A percentile compares a stretch with the other conserved stretches of the same genome.
phyloP scores from a whole-genome alignment of 2,888 invertebrate genomes.

The Maniola hyperantus region DNA sequence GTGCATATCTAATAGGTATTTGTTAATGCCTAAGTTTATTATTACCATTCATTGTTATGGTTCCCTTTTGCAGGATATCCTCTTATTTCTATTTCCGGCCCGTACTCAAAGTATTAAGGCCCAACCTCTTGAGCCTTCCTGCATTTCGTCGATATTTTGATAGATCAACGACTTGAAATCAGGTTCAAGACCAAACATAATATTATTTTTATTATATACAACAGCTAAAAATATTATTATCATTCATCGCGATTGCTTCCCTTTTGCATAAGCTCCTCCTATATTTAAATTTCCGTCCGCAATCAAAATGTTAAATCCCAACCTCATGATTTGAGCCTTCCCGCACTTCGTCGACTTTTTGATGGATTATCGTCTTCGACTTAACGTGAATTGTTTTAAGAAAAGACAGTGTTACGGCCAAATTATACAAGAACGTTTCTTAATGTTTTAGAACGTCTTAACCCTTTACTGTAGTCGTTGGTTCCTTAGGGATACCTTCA shows the following conservation, averaged over 20 bases:
- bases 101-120: conserved; percentile 9
- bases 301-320: conserved; percentile 15
- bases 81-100: conserved; percentile 1
- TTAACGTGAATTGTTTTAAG: conserved; percentile 13
- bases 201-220: no score
- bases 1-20: no score
- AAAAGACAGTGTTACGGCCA: background rate
- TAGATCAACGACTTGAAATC: background rate
- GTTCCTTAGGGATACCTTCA: no score
- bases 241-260: conserved; percentile 1
- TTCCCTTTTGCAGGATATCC: background rate
- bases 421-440: background rate
- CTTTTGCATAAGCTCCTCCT: background rate
- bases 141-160: conserved; percentile 10
- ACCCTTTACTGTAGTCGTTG: no score
- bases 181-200: no score
- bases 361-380: conserved; percentile 5
- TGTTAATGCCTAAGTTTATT: background rate
- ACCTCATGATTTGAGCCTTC: conserved; percentile 4
- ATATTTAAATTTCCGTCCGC: conserved; percentile 3
- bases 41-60: background rate
- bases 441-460: no score
- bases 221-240: background rate
- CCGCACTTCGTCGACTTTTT: conserved; percentile 14
- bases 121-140: conserved; percentile 1